phyloP scores from a whole-genome alignment of 1,140 invertebrate genomes.

The Atta texana region DNA sequence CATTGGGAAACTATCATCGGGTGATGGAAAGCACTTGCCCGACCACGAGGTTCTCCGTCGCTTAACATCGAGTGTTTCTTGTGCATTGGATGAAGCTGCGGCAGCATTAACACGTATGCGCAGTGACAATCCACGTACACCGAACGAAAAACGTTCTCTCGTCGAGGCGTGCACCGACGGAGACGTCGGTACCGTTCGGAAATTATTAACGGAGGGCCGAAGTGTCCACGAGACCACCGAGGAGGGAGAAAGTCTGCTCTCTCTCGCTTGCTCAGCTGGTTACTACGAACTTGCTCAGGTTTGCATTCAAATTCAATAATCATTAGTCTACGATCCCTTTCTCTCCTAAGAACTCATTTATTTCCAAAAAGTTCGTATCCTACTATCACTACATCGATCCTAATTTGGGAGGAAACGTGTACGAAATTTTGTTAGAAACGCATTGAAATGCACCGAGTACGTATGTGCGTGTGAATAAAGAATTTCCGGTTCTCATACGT shows the following conservation, averaged over 20 bases:
- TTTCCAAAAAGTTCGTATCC: background rate
- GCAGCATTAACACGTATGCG: constrained; percentile 97
- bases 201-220: constrained; percentile 95
- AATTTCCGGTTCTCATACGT: constrained; percentile 36
- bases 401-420: background rate
- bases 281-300: constrained; percentile 97
- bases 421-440: background rate
- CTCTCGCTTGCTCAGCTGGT: constrained; percentile 96
- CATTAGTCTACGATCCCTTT: background rate
- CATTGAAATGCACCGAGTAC: background rate
- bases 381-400: background rate
- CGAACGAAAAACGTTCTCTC: constrained; percentile 89
- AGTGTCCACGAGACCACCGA: constrained; percentile 97
- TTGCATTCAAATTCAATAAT: constrained; percentile 67
- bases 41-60: constrained; percentile 94
- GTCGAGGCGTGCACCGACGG: constrained; percentile 97
- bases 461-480: constrained; percentile 19
- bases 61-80: constrained; percentile 95
- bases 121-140: constrained; percentile 90
- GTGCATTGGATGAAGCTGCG: constrained; percentile 97
- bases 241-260: constrained; percentile 96
- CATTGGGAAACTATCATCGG: constrained; percentile 90
- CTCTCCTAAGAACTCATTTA: too few relatives aligned
- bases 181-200: constrained; percentile 95
- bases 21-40: constrained; percentile 92